Base-by-base conservation (phyloP, 2,888 invertebrate species). In the Ptilodon capucinus region DNA sequence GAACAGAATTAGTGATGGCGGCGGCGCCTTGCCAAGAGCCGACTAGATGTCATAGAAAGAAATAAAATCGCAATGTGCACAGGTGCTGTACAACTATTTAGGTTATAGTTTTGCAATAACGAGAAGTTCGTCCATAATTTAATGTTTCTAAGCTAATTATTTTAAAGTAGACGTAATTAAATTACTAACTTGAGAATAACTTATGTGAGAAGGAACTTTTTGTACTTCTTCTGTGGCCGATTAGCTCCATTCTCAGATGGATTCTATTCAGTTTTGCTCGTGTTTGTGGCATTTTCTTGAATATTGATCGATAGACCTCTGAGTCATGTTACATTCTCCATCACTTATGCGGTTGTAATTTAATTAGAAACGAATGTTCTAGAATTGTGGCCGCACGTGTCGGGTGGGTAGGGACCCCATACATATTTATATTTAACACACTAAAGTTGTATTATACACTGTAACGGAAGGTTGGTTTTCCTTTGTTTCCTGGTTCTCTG, bases 401-500 rank as follows among this genome's bases (percentile, higher is more conserved):
- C 16, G 0, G 13, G 34, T 17, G 0, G 13, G 34, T 17, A 16
- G 11, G 17, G 34, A 5, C 3, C 4, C 16, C 30, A 30, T 34
- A 16, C 16, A 35, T 11, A 9, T 35, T n/a, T n/a, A n/a, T 28
- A 2, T 11, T 2, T 32, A 14, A n/a, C n/a, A n/a, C n/a, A n/a
- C n/a, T 32, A 14, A 14, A 13, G 14, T 14, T 32, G 13, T 13
- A 16, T 8, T 14, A 8, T 13, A 9, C 9, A 25, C 2, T 40
- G 25, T 57, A 51, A 51, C 55, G 54, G 58, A 51, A 59, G 60
- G 61, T 49, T 60, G 57, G 46, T 56, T 54, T 53, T 57, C 46
- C 49, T 60, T 63, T 60, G 65, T 71, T 67, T 64, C 52, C 56
- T 62, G 48, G 60, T 58, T 57, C 55, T 51, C 42, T 52, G 51